phyloP scores from a whole-genome alignment of 35 echinoderm and acorn worm genomes.

The Apostichopus japonicus region DNA sequence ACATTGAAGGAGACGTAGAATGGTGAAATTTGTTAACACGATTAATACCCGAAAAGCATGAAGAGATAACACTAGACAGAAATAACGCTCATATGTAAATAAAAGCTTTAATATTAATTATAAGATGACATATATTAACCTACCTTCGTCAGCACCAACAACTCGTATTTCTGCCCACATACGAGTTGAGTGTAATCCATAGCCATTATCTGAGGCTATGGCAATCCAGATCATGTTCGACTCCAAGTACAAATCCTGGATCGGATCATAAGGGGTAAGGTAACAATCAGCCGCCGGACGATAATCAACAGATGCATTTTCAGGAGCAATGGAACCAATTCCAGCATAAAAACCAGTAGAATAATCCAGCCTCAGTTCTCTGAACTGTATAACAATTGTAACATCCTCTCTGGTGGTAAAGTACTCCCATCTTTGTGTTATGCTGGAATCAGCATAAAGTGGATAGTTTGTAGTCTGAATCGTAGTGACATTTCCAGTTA shows the following conservation, averaged over 20 bases:
- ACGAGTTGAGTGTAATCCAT: neutral
- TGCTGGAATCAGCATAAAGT: too few species aligned
- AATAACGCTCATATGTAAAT: too few species aligned
- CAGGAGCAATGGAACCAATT: neutral
- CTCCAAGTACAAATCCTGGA: conserved; percentile 23
- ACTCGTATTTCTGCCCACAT: conserved; percentile 30
- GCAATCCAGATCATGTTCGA: conserved; percentile 22
- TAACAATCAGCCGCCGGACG: neutral
- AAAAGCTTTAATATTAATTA: too few species aligned
- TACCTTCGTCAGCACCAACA: neutral
- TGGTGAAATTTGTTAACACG: neutral
- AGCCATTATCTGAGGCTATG: neutral
- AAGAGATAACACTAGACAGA: too few species aligned
- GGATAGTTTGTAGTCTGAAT: neutral
- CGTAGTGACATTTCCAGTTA: neutral
- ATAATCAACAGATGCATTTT: conserved; percentile 31
- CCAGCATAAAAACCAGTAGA: conserved; percentile 4
- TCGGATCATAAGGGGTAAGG: neutral
- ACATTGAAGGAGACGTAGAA: too few species aligned
- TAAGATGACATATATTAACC: neutral
- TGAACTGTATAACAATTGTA: neutral
- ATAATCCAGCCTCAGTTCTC: neutral
- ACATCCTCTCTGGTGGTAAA: neutral
- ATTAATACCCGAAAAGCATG: too few species aligned
- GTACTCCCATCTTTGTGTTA: conserved; percentile 25